A percentile compares a stretch with the other conserved stretches of the same genome.
These are phyloP conservation scores for Leptodactylus fallax DNA, from an alignment of 2,797 vertebrate genomes.

Conservation along the genomic window DNA sequence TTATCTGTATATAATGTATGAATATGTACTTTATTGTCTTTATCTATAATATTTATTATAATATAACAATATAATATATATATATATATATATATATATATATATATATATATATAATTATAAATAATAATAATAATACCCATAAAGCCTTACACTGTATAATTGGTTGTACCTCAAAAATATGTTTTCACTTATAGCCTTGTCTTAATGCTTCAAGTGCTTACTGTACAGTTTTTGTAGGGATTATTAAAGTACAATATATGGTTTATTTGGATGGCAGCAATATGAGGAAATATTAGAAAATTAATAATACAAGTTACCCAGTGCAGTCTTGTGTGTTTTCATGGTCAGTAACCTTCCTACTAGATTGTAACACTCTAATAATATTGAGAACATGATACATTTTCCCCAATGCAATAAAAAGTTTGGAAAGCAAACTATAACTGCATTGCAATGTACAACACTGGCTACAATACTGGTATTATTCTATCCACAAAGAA, in stretches of 20 bases:
- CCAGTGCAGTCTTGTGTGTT: not conserved
- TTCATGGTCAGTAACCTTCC: not conserved
- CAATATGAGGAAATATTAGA: not conserved
- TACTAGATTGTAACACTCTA: constrained; percentile 1
- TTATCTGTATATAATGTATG: too few relatives aligned
- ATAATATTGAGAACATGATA: constrained; percentile 1
- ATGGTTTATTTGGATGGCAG: not conserved
- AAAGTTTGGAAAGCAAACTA: constrained; percentile 1
- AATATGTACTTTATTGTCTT: too few relatives aligned
- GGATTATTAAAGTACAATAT: not conserved
- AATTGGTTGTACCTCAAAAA: too few relatives aligned
- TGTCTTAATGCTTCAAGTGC: not conserved
- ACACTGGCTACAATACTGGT: not conserved
- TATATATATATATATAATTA: too few relatives aligned
- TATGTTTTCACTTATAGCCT: not conserved
- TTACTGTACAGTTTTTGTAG: not conserved
- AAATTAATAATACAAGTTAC: not conserved
- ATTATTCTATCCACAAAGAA: not conserved
- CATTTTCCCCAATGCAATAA: not conserved
- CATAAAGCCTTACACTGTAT: too few relatives aligned
- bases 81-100: too few relatives aligned
- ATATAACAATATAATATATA: too few relatives aligned
- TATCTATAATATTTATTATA: too few relatives aligned
- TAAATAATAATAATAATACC: too few relatives aligned
- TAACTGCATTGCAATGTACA: not conserved